These are phyloP conservation scores for Cranoglanis bouderius DNA, from an alignment of 2,113 vertebrate genomes.

Conservation along the genomic window DNA sequence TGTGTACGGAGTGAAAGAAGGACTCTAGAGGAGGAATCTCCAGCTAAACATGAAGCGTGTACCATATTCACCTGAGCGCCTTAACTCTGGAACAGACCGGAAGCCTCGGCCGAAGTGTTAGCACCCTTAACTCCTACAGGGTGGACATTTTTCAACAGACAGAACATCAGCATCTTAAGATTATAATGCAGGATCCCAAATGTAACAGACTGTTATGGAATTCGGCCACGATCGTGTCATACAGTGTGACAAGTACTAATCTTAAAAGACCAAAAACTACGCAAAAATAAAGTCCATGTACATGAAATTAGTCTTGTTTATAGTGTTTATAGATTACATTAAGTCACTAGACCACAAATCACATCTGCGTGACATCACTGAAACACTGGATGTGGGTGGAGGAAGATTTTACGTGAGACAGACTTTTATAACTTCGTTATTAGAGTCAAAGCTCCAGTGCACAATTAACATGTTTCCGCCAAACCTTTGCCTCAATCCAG, in stretches of 20 bases:
- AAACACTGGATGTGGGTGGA: neutral
- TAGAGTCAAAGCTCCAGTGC: neutral
- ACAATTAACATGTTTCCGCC: neutral
- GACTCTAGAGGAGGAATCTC: constrained; percentile 19
- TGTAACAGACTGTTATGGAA: neutral
- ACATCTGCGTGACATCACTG: neutral
- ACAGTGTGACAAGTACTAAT: neutral
- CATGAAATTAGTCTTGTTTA: neutral
- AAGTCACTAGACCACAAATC: neutral
- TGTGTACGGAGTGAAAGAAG: neutral
- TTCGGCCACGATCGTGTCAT: neutral
- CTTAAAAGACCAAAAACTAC: no score
- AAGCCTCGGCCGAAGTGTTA: constrained; percentile 72
- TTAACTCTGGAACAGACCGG: constrained; percentile 77
- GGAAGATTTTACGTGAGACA: neutral
- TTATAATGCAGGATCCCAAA: neutral
- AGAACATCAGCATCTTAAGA: constrained; percentile 28
- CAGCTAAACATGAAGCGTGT: constrained; percentile 43
- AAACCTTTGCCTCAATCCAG: neutral
- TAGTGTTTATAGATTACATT: neutral
- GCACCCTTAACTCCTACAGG: constrained; percentile 75
- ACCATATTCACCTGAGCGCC: constrained; percentile 66
- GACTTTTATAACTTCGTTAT: neutral
- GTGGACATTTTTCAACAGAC: constrained; percentile 61
- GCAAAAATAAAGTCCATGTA: no score